A percentile compares a stretch with the other conserved stretches of the same genome.
Conservation (phyloP, 2,888 invertebrate species). For the Acanthococcus lagerstroemiae region DNA sequence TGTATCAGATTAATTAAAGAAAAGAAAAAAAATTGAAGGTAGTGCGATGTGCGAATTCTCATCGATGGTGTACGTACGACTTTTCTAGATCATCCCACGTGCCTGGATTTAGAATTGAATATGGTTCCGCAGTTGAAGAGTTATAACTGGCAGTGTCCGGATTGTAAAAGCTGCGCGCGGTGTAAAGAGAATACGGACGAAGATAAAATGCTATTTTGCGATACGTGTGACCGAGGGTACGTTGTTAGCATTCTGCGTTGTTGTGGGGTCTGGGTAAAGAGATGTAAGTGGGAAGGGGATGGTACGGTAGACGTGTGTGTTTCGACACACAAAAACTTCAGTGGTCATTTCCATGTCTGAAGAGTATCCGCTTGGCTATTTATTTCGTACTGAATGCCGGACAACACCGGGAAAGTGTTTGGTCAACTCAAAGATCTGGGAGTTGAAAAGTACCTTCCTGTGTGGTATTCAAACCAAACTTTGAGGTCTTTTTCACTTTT, state of each 20-base stretch:
- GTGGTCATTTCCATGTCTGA: too few relatives aligned
- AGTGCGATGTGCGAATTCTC: neutral
- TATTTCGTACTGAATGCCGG: too few relatives aligned
- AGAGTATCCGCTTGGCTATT: too few relatives aligned
- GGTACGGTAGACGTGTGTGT: too few relatives aligned
- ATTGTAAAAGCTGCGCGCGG: slow-evolving; percentile 80
- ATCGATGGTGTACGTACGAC: slow-evolving; percentile 22
- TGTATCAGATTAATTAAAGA: neutral
- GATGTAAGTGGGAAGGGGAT: too few relatives aligned
- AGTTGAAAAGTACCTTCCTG: too few relatives aligned
- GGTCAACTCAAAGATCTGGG: neutral
- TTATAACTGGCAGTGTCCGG: slow-evolving; percentile 88
- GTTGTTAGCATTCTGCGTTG: slow-evolving; percentile 25
- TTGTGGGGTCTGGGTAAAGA: neutral
- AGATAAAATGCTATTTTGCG: slow-evolving; percentile 89
- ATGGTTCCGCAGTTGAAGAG: slow-evolving; percentile 73
- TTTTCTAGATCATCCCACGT: slow-evolving; percentile 61
- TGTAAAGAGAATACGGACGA: slow-evolving; percentile 73
- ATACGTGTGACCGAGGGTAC: slow-evolving; percentile 80
- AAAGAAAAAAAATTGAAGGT: neutral
- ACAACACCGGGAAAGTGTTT: neutral
- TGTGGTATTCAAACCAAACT: too few relatives aligned
- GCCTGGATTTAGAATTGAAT: slow-evolving; percentile 71
- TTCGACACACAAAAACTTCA: too few relatives aligned
- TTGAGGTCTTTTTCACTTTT: too few relatives aligned